A percentile compares a stretch with the other conserved stretches of the same genome.
These are phyloP conservation scores for Phyllotreta striolata DNA, from an alignment of 2,888 invertebrate species.

Conservation along the genomic window DNA sequence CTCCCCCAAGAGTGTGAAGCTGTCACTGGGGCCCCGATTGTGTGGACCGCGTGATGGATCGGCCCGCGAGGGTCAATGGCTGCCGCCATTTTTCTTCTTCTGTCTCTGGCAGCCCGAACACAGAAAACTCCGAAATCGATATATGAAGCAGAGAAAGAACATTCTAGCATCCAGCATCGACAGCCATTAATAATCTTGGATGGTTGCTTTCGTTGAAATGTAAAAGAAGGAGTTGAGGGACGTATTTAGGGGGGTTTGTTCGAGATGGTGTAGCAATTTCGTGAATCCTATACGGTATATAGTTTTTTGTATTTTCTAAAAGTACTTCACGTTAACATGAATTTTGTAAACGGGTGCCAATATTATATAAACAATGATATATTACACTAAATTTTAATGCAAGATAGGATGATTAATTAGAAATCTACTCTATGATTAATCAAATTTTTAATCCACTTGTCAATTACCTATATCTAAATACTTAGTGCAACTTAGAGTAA, in stretches of 20 bases:
- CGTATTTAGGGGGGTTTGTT: neutral
- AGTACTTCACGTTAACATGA: too few relatives aligned
- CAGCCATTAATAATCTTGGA: slow-evolving; percentile 48
- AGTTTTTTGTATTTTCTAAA: too few relatives aligned
- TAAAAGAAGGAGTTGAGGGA: slow-evolving; percentile 37
- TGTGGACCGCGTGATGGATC: slow-evolving; percentile 62
- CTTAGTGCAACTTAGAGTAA: too few relatives aligned
- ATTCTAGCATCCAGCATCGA: slow-evolving; percentile 47
- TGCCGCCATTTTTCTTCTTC: slow-evolving; percentile 69
- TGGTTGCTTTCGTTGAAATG: slow-evolving; percentile 30
- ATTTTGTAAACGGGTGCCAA: too few relatives aligned
- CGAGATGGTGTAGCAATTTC: too few relatives aligned
- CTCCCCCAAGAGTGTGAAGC: slow-evolving; percentile 37
- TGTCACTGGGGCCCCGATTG: slow-evolving; percentile 48
- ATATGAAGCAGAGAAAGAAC: slow-evolving; percentile 48
- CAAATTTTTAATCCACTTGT: too few relatives aligned
- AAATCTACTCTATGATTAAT: too few relatives aligned
- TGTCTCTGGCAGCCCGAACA: slow-evolving; percentile 63
- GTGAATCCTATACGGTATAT: too few relatives aligned
- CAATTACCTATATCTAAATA: too few relatives aligned
- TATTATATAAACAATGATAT: too few relatives aligned
- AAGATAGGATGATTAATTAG: too few relatives aligned
- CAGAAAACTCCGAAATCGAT: slow-evolving; percentile 56
- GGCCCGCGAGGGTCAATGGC: slow-evolving; percentile 69
- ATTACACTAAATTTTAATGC: too few relatives aligned